Conservation (phyloP, 2,888 invertebrate species). For the Dicyrtoma fusca region DNA sequence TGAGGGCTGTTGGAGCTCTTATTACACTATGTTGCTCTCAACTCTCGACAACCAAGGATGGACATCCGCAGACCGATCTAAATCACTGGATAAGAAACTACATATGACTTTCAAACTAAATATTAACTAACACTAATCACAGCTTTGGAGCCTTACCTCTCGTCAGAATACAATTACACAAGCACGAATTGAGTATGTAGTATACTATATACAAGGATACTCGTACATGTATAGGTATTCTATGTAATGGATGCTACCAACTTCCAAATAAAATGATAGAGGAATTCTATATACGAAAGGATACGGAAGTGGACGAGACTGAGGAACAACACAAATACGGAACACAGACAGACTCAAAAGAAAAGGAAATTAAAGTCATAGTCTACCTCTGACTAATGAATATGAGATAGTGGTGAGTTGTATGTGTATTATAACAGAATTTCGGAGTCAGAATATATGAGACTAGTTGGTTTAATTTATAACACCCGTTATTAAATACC, state of each 20-base stretch:
- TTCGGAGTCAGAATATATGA: too few relatives aligned
- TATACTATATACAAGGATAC: not conserved
- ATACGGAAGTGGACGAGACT: not conserved
- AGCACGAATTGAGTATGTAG: not conserved
- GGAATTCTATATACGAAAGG: not conserved
- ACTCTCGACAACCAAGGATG: too few relatives aligned
- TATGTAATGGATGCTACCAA: not conserved
- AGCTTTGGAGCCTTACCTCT: not conserved
- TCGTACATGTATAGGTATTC: not conserved
- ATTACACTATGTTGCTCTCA: not conserved
- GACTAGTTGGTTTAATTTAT: too few relatives aligned
- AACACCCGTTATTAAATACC: conserved; percentile 2
- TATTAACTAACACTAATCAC: conserved; percentile 30
- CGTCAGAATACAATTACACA: not conserved
- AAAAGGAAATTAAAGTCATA: too few relatives aligned
- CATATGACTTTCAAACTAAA: not conserved
- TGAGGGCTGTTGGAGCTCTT: not conserved
- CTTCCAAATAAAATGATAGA: not conserved
- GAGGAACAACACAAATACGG: too few relatives aligned
- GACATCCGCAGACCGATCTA: too few relatives aligned
- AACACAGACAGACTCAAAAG: too few relatives aligned
- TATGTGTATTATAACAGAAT: too few relatives aligned
- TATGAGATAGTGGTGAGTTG: too few relatives aligned
- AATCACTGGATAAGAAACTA: not conserved
- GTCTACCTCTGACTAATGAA: too few relatives aligned